Conservation (phyloP, 1,140 invertebrate species). For the Pseudachorutes palmiensis region DNA sequence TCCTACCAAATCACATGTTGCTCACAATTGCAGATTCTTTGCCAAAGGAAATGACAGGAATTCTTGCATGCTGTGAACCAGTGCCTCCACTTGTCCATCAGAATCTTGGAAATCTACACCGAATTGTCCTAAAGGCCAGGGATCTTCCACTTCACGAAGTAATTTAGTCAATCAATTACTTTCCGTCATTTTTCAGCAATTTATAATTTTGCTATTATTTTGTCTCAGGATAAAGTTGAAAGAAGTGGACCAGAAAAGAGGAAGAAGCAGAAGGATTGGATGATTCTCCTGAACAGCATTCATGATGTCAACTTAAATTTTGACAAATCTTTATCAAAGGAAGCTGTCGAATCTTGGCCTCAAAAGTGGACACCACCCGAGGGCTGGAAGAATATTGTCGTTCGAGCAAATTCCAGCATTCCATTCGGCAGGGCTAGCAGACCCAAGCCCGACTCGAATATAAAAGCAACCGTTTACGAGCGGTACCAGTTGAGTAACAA, state of each 20-base stretch:
- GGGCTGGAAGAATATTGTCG: background rate
- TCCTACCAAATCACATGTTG: constrained; percentile 93
- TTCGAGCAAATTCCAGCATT: background rate
- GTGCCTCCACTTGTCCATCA: constrained; percentile 77
- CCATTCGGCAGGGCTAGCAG: background rate
- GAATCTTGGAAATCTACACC: constrained; percentile 65
- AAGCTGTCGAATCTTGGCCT: constrained; percentile 2
- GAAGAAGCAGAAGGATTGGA: constrained; percentile 31
- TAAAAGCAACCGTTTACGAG: constrained; percentile 14
- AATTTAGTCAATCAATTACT: background rate
- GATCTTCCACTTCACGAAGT: constrained; percentile 59
- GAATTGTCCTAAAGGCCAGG: constrained; percentile 64
- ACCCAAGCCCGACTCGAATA: background rate
- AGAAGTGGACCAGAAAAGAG: constrained; percentile 6
- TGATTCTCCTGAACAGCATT: constrained; percentile 28
- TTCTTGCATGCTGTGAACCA: constrained; percentile 87
- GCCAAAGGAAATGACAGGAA: constrained; percentile 86
- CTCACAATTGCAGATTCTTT: constrained; percentile 80
- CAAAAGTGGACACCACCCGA: background rate
- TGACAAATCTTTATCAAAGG: background rate
- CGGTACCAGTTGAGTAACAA: constrained; percentile 31
- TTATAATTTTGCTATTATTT: constrained; percentile 12
- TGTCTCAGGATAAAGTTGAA: constrained; percentile 10
- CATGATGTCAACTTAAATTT: constrained; percentile 21
- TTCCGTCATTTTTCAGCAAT: background rate